Percentiles rank a stretch among this genome's conserved stretches.
These are phyloP conservation scores for Danio tinwini DNA, from an alignment of 2,797 vertebrate genomes.

Conservation along the genomic window DNA sequence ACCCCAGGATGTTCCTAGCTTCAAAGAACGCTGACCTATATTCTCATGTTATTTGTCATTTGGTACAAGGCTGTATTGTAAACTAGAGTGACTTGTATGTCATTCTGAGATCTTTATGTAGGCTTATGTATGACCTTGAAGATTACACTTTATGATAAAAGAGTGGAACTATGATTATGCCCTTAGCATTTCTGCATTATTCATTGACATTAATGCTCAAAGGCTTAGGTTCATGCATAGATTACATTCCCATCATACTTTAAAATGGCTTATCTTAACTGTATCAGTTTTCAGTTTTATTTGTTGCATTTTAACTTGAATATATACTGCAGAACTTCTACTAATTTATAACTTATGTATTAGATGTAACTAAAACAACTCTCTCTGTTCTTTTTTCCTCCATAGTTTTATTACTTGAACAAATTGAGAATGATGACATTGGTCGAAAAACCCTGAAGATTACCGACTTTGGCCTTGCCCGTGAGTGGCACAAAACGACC, in stretches of 20 bases:
- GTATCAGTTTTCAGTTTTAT: not conserved
- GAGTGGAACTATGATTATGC: constrained; percentile 32
- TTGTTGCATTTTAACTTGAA: not conserved
- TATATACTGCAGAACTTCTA: not conserved
- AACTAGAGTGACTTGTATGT: constrained; percentile 33
- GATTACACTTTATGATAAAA: constrained; percentile 33
- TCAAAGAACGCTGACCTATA: constrained; percentile 33
- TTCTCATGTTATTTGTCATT: constrained; percentile 41
- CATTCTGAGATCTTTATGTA: constrained; percentile 6
- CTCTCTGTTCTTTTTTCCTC: not conserved
- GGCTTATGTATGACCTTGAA: constrained; percentile 24
- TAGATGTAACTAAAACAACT: not conserved
- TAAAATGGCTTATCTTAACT: constrained; percentile 4
- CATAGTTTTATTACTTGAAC: constrained; percentile 93
- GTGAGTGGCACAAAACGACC: constrained; percentile 96
- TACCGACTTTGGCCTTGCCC: constrained; percentile 93
- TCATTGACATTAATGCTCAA: constrained; percentile 23
- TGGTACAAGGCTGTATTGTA: constrained; percentile 22
- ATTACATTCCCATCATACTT: constrained; percentile 28
- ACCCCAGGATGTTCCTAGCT: constrained; percentile 33
- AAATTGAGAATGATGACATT: constrained; percentile 91
- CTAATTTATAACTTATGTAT: not conserved
- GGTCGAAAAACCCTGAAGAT: constrained; percentile 96
- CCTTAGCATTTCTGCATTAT: constrained; percentile 45
- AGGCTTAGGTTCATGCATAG: not conserved